Evolutionary conservation across 2,113 vertebrate species (phyloP), one percentile per base, ranked within the genome.

Genomic region (Melanerpes formicivorus): DNA sequence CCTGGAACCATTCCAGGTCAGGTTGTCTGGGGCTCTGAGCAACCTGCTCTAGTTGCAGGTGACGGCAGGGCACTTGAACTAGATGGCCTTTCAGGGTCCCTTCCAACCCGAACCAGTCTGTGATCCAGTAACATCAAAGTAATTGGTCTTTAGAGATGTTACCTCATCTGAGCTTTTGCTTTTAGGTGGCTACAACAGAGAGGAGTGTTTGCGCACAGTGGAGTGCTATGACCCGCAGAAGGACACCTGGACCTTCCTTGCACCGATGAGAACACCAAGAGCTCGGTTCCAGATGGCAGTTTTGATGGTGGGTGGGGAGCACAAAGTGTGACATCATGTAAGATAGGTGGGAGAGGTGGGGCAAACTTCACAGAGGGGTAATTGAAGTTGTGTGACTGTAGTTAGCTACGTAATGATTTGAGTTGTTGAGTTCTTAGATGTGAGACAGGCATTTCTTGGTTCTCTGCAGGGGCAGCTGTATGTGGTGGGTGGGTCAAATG

Each of bases 221-320:
- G 99, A 99, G 90, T 99, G 99, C 95, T 99, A 99, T 5, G 98
- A 99, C 95, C 98, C 98, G 5, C 97, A 96, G 10, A 98, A 97
- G 44, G 98, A 99, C 96, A 88, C 96, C 21, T 99, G 99, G 99
- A 99, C 98, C 19, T 99, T 99, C 96, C 97, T 99, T 2, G 98
- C 99, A 6, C 99, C 99, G 2, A 99, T 99, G 99, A 98, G 98
- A 93, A 99, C 99, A 27, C 99, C 99, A 4, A 97, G 99, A 96
- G 99, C 99, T 75, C 98, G 99, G 58, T 99, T 99, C 97, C 99
- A 99, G 96, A 99, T 99, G 99, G 98, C 99, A 1, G 98, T 99
- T 69, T 96, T 99, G 22, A 99, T 99, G 99, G 99, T 99, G 97
- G 48, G 59, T 55, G 60, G 73, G 40, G 34, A 59, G 7, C 5